Base-by-base conservation (phyloP, 2,113 vertebrate species). In the Rhinopithecus roxellana region DNA sequence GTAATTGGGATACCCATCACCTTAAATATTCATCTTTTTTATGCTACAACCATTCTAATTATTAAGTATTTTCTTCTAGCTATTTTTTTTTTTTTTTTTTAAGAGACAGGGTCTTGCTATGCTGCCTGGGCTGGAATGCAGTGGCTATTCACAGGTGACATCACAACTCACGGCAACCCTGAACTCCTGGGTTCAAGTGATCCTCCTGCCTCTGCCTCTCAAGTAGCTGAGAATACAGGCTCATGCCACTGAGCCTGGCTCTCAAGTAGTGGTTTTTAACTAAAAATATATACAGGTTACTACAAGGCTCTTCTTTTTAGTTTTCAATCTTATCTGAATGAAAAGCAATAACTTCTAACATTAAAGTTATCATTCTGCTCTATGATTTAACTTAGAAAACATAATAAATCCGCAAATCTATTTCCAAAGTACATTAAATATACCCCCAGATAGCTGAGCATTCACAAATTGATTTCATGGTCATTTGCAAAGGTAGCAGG, bases 351-450 rank as follows among this genome's bases (percentile, higher is more conserved):
- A 55, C 57, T 89, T 70, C 72, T 75, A 89, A 83, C 55, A 96
- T 83, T 93, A 70, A 91, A 85, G 64, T 72, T 86, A 78, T 43
- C 59, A 93, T 80, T 94, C n/a, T 75, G 90, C 88, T 86, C 50
- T 89, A 94, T 0, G 1, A 95, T 69, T 90, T 95, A 88, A 83
- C 25, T 79, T 55, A 67, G 30, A 88, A 89, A 94, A 84, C 64
- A 90, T 5, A 85, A 79, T 45, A 86, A 89, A 90, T 90, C 16
- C 43, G 12, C 9, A 93, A 27, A 18, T 83, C 14, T 86, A 22
- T 67, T 91, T 69, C 35, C 10, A 67, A 96, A 92, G 7, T 52
- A 27, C 40, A 43, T 77, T 1, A 67, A 83, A 74, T 67, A 38
- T n/a, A 30, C 8, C 35, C 20, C 8, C 40, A 40, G 79, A 45